A percentile compares a stretch with the other conserved stretches of the same genome.
These are phyloP conservation scores for Homarus gammarus DNA, from an alignment of 2,888 invertebrate species.

Conservation along the genomic window DNA sequence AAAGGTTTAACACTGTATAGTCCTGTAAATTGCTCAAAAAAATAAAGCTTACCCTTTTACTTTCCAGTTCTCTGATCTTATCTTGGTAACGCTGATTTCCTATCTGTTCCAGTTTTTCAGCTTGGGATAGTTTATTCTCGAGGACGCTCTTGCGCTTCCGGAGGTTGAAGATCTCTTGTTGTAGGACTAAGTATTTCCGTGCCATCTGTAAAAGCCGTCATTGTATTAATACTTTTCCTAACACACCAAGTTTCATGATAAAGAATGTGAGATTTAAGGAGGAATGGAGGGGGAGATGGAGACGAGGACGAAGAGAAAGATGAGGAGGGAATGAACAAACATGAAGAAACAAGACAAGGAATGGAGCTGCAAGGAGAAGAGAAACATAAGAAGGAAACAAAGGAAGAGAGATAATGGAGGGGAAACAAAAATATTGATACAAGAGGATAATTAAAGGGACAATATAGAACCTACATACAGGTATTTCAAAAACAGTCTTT, in stretches of 20 bases:
- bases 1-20: too few relatives aligned
- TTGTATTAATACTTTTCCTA: neutral
- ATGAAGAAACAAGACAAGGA: neutral
- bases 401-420: neutral
- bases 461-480: too few relatives aligned
- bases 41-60: conserved; percentile 61
- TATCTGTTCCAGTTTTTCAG: conserved; percentile 62
- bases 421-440: neutral
- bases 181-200: conserved; percentile 67
- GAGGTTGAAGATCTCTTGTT: conserved; percentile 73
- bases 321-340: neutral
- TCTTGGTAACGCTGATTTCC: conserved; percentile 62
- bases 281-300: neutral
- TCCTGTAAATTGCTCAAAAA: too few relatives aligned
- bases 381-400: neutral
- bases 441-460: neutral
- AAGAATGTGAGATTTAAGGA: neutral
- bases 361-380: neutral
- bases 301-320: neutral
- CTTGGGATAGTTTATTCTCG: conserved; percentile 62
- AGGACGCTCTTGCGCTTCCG: conserved; percentile 56
- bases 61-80: conserved; percentile 68
- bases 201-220: conserved; percentile 60
- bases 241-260: neutral
- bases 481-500: too few relatives aligned